These are phyloP conservation scores for Ophthalmolycus amberensis DNA, from an alignment of 2,113 vertebrate species.

Conservation along the genomic window DNA sequence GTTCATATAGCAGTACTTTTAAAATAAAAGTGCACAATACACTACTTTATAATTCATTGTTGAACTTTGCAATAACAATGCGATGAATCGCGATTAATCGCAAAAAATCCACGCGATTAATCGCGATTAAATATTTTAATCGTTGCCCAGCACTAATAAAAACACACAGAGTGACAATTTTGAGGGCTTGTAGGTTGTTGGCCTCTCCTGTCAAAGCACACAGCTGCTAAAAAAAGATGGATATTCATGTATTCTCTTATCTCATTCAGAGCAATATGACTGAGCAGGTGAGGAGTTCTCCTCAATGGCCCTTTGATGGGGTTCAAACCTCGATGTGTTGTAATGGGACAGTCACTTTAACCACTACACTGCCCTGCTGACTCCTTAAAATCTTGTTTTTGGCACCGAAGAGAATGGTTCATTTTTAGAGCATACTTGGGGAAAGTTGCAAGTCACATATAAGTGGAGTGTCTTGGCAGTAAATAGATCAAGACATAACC, in stretches of 20 bases:
- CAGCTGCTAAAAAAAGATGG: constrained; percentile 16
- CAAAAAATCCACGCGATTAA: too few species aligned
- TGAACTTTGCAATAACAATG: too few species aligned
- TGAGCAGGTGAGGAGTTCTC: constrained; percentile 32
- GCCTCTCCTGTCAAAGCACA: not conserved
- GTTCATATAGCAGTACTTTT: too few species aligned
- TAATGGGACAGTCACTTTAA: constrained; percentile 28
- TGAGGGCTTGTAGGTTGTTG: not conserved
- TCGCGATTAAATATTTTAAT: too few species aligned
- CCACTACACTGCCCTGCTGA: not conserved
- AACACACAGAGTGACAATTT: not conserved
- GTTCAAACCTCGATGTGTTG: constrained; percentile 32
- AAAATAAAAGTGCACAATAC: too few species aligned
- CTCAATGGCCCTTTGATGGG: constrained; percentile 36
- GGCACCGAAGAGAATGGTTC: constrained; percentile 9
- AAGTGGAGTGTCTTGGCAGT: constrained; percentile 48
- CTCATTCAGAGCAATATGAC: constrained; percentile 37
- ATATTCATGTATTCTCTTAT: constrained; percentile 28
- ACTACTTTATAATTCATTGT: too few species aligned
- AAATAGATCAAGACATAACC: constrained; percentile 68
- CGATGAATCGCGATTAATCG: too few species aligned
- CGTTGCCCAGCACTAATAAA: not conserved
- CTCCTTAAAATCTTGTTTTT: constrained; percentile 43
- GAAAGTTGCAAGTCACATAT: constrained; percentile 30
- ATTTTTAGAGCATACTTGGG: constrained; percentile 36